Conservation (phyloP, 2,113 vertebrate species). For the Desmodus rotundus region DNA sequence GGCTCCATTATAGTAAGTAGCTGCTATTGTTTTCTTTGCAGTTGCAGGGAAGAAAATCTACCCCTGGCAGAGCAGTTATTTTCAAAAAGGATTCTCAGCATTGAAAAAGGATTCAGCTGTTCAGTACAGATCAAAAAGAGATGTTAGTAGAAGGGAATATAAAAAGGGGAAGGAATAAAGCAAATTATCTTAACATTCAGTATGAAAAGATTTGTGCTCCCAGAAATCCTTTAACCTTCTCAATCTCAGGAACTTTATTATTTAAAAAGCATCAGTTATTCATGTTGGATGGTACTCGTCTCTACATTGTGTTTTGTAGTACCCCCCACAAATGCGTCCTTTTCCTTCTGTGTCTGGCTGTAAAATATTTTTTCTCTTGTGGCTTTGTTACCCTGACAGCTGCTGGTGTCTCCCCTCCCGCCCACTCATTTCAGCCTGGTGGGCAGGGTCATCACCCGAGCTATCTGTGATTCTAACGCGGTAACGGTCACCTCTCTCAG, state of each 20-base stretch:
- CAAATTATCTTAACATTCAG: neutral
- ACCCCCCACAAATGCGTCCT: neutral
- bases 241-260: neutral
- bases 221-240: neutral
- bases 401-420: neutral
- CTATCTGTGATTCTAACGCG: neutral
- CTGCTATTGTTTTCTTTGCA: neutral
- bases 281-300: neutral
- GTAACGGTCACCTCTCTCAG: neutral
- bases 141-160: neutral
- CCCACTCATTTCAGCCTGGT: neutral
- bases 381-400: neutral
- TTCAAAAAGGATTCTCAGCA: neutral
- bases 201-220: neutral
- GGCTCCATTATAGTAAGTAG: neutral
- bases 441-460: neutral
- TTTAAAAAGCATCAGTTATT: slow-evolving; percentile 31
- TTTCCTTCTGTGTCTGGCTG: neutral
- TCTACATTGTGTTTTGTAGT: neutral
- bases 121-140: slow-evolving; percentile 46
- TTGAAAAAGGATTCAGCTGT: neutral
- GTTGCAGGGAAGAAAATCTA: neutral
- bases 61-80: neutral
- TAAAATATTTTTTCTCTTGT: neutral
- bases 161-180: slow-evolving; percentile 26